Evolutionary conservation across 2,888 invertebrate genomes (phyloP).

Genomic region (Galerucella nymphaeae): DNA sequence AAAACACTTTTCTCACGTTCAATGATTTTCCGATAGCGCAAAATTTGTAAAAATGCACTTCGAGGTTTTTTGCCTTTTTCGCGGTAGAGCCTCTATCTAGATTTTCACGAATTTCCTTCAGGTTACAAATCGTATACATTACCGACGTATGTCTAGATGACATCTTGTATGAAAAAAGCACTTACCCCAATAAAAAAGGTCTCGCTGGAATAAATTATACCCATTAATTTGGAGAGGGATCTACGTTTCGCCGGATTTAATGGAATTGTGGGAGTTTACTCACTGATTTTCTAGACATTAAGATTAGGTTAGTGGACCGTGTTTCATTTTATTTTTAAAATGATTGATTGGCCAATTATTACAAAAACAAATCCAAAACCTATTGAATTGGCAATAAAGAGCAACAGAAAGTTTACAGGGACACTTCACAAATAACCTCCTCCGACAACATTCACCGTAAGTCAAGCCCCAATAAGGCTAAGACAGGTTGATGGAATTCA

Average conservation of each 20-base stretch:
- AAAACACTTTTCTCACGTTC: conserved; percentile 49
- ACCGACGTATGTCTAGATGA: conserved; percentile 42
- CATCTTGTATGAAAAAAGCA: conserved; percentile 44
- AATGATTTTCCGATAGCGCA: conserved; percentile 41
- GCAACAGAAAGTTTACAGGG: too few relatives aligned
- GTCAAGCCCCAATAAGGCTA: too few relatives aligned
- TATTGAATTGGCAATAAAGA: neutral
- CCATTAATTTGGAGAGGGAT: conserved; percentile 33
- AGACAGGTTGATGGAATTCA: too few relatives aligned
- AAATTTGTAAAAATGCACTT: conserved; percentile 45
- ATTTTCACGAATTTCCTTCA: conserved; percentile 35
- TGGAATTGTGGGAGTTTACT: conserved; percentile 21
- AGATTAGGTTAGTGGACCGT: neutral
- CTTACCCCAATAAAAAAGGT: conserved; percentile 43
- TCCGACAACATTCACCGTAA: too few relatives aligned
- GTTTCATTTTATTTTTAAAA: neutral
- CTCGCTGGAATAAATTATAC: conserved; percentile 35
- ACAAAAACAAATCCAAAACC: neutral
- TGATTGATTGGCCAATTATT: neutral
- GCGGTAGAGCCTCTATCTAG: conserved; percentile 27
- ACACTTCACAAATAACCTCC: too few relatives aligned
- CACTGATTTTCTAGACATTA: neutral
- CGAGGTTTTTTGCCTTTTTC: conserved; percentile 36
- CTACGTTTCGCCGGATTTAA: conserved; percentile 24
- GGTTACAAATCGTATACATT: conserved; percentile 45